Percentiles rank a stretch among this genome's conserved stretches.
phyloP scores from a whole-genome alignment of 2,113 vertebrate species.

The Geococcyx californianus region DNA sequence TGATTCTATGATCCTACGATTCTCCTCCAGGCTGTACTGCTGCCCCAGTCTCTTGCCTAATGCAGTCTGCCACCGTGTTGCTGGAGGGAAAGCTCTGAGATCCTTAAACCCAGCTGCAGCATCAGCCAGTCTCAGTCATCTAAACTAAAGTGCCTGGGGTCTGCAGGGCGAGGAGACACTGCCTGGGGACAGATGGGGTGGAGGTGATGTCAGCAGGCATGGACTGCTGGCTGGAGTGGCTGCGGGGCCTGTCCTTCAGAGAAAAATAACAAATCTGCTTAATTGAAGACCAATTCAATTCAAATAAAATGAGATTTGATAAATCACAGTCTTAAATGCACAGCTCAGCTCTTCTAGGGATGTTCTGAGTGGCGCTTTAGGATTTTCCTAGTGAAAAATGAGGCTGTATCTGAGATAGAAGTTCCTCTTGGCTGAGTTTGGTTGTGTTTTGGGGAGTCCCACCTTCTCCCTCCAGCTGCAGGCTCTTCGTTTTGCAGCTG shows the following conservation, averaged over 20 bases:
- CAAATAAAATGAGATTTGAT: background rate
- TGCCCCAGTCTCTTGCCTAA: background rate
- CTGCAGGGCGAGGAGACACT: background rate
- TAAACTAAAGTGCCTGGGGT: background rate
- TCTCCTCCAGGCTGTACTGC: background rate
- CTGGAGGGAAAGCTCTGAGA: background rate
- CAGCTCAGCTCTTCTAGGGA: background rate
- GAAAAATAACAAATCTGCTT: background rate
- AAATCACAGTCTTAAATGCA: background rate
- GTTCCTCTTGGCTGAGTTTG: background rate
- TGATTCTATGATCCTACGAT: too few relatives aligned
- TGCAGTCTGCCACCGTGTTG: background rate
- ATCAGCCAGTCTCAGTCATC: background rate
- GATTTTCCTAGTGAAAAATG: background rate
- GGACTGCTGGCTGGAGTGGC: background rate
- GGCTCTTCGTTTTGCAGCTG: background rate
- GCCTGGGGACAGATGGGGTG: background rate
- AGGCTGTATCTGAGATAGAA: background rate
- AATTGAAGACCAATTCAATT: background rate
- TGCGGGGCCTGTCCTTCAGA: fast-evolving
- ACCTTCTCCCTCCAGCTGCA: background rate
- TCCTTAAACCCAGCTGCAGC: background rate
- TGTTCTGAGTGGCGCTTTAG: background rate
- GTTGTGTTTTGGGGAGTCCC: background rate
- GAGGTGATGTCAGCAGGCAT: too few relatives aligned